Percentiles rank a stretch among this genome's conserved stretches.
phyloP scores from a whole-genome alignment of 2,797 vertebrate species.

The Pangasius krempfi region DNA sequence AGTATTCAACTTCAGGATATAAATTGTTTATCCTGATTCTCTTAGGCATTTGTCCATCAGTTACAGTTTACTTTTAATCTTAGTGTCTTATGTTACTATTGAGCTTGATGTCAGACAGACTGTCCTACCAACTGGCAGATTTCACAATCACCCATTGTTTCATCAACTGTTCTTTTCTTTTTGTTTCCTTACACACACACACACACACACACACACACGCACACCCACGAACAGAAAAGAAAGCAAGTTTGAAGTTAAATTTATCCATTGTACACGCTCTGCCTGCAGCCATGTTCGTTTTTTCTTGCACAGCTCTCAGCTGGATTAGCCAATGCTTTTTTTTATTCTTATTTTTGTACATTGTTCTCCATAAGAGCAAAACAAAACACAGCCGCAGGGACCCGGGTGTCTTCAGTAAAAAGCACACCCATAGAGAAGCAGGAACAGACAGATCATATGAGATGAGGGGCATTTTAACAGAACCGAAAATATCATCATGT shows the following conservation, averaged over 20 bases:
- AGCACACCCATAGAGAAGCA: neutral
- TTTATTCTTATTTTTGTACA: neutral
- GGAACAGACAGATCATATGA: neutral
- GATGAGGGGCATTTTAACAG: neutral
- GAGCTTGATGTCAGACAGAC: neutral
- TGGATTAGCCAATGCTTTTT: conserved; percentile 20
- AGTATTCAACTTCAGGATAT: neutral
- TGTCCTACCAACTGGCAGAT: neutral
- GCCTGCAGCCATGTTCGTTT: conserved; percentile 21
- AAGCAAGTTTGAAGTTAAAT: conserved; percentile 10
- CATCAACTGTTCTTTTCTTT: neutral
- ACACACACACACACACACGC: neutral
- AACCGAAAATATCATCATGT: neutral
- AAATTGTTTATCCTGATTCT: neutral
- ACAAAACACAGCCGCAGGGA: conserved; percentile 26
- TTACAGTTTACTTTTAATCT: neutral
- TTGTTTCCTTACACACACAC: neutral
- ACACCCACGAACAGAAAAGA: neutral
- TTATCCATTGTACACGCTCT: conserved; percentile 20
- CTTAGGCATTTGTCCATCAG: neutral
- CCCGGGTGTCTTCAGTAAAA: conserved; percentile 10
- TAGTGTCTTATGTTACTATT: neutral
- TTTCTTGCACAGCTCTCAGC: conserved; percentile 15
- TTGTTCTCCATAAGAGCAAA: conserved; percentile 16
- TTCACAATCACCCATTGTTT: neutral